Conservation (phyloP, 2,797 vertebrate species). For the Pachyuromys duprasi region DNA sequence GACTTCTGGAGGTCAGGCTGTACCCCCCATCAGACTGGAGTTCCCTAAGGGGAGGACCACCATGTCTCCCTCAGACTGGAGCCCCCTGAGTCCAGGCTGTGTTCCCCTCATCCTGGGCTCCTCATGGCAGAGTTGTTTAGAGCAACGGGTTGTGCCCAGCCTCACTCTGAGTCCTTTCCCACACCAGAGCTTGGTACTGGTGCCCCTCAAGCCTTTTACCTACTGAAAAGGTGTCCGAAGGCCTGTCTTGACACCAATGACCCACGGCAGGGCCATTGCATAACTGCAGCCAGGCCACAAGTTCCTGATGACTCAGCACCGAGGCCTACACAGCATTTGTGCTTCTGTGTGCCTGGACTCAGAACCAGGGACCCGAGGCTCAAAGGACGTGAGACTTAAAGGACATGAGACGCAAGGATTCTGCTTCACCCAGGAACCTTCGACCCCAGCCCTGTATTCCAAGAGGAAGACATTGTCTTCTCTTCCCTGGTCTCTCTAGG, state of each 20-base stretch:
- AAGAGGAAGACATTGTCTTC: not conserved
- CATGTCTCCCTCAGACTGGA: not conserved
- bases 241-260: constrained; percentile 18
- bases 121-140: not conserved
- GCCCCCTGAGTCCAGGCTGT: not conserved
- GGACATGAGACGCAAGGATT: not conserved
- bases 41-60: not conserved
- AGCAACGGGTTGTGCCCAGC: not conserved
- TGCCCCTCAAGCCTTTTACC: not conserved
- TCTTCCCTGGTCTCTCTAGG: not conserved
- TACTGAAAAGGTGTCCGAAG: constrained; percentile 14
- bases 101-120: not conserved
- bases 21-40: not conserved
- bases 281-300: constrained; percentile 37
- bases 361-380: not conserved
- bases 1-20: not conserved
- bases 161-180: not conserved
- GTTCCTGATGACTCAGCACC: constrained; percentile 78
- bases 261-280: constrained; percentile 34
- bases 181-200: not conserved
- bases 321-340: not conserved
- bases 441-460: not conserved
- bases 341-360: not conserved
- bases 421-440: not conserved
- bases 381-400: not conserved